Evolutionary conservation across 1,140 invertebrate species (phyloP).

Genomic region (Teleopsis dalmanni): DNA sequence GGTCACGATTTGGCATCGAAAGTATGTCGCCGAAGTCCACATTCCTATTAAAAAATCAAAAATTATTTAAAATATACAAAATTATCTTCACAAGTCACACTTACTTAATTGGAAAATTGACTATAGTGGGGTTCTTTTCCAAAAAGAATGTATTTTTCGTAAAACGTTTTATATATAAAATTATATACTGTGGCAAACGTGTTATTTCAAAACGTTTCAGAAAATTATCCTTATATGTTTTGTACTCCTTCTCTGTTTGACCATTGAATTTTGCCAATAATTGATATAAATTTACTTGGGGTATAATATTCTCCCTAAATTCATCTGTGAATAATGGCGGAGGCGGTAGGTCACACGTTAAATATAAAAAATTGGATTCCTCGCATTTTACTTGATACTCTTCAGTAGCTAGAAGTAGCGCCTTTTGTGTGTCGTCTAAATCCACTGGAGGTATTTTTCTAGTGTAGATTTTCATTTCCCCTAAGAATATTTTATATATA

Average conservation of each 20-base stretch:
- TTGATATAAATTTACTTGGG: constrained; percentile 92
- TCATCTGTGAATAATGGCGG: constrained; percentile 96
- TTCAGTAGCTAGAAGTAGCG: constrained; percentile 66
- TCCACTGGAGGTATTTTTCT: constrained; percentile 91
- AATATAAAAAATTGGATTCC: constrained; percentile 87
- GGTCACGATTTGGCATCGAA: constrained; percentile 72
- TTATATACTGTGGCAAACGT: constrained; percentile 90
- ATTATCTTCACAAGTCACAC: constrained; percentile 46
- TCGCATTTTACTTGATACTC: constrained; percentile 84
- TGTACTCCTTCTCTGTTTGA: constrained; percentile 92
- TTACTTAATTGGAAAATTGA: constrained; percentile 98
- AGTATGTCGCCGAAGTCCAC: constrained; percentile 97
- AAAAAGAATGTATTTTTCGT: constrained; percentile 98
- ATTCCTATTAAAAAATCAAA: constrained; percentile 57
- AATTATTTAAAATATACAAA: constrained; percentile 6
- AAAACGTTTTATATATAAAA: constrained; percentile 95
- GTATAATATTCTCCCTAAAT: constrained; percentile 96
- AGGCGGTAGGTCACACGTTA: constrained; percentile 94
- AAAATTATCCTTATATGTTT: constrained; percentile 98
- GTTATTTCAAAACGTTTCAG: constrained; percentile 96
- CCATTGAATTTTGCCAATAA: constrained; percentile 96
- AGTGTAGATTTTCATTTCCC: constrained; percentile 90
- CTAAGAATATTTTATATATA: constrained; percentile 91
- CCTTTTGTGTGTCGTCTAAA: constrained; percentile 80
- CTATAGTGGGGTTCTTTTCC: constrained; percentile 99